Conservation (phyloP, 2,888 invertebrate species). For the Chromoteleia sp. region DNA sequence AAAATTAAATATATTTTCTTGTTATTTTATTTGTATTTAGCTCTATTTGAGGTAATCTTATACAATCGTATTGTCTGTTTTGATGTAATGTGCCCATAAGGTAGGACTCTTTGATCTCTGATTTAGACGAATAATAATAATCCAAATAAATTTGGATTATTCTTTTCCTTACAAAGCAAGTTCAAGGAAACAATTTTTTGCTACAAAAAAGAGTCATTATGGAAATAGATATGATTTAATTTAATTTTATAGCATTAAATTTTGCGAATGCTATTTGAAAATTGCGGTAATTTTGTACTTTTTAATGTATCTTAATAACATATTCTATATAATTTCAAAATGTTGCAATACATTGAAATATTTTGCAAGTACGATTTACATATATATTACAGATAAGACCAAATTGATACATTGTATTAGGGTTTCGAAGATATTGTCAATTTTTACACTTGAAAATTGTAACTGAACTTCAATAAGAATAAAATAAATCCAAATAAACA, state of each 20-base stretch:
- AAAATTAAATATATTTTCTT: constrained; percentile 1
- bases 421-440: constrained; percentile 24
- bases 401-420: constrained; percentile 41
- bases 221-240: background rate
- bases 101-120: constrained; percentile 25
- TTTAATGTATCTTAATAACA: background rate
- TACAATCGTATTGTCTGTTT: constrained; percentile 47
- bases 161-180: constrained; percentile 35
- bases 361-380: constrained; percentile 35
- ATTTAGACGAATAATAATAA: constrained; percentile 34
- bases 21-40: constrained; percentile 2
- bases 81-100: constrained; percentile 42
- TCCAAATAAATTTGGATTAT: constrained; percentile 53
- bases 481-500: constrained; percentile 26
- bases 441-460: constrained; percentile 35
- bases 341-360: constrained; percentile 8
- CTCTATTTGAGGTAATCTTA: constrained; percentile 13
- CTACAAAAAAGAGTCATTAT: background rate
- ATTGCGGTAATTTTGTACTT: background rate
- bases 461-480: constrained; percentile 22
- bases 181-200: constrained; percentile 4
- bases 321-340: constrained; percentile 1
- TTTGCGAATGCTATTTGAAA: background rate
- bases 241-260: constrained; percentile 1
- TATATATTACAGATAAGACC: constrained; percentile 16